These are phyloP conservation scores for Meloidogyne chitwoodi DNA, from an alignment of 1,140 invertebrate species.

Conservation along the genomic window DNA sequence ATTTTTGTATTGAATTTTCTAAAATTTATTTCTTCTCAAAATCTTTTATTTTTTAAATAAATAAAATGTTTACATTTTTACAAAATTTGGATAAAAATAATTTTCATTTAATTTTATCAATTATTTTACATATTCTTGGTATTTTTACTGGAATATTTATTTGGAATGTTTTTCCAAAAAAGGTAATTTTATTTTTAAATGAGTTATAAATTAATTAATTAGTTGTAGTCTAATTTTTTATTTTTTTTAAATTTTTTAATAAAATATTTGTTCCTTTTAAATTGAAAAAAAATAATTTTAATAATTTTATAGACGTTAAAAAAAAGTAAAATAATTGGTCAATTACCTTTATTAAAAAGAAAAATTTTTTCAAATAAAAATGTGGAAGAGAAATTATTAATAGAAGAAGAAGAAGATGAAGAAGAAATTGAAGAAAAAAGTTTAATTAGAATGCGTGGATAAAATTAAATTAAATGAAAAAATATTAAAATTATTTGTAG, in stretches of 20 bases:
- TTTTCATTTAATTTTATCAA: slow-evolving; percentile 11
- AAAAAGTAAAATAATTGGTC: neutral
- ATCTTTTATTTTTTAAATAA: neutral
- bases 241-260: neutral
- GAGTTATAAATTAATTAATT: too few relatives aligned
- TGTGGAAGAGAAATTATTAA: neutral
- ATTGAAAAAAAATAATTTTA: too few relatives aligned
- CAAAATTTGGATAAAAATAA: neutral
- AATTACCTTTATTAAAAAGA: neutral
- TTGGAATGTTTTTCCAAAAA: slow-evolving; percentile 23
- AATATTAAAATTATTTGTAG: too few relatives aligned
- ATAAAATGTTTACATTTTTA: neutral
- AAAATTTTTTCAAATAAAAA: neutral
- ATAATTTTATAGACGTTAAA: neutral
- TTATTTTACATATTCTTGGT: slow-evolving; percentile 16
- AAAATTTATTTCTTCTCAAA: neutral
- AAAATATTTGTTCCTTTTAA: neutral
- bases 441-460: neutral
- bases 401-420: neutral
- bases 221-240: too few relatives aligned
- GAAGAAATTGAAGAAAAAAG: neutral
- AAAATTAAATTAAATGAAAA: neutral
- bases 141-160: slow-evolving; percentile 23
- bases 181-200: neutral
- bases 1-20: neutral